Evolutionary conservation across 2,113 vertebrate genomes (phyloP).

Genomic region (Casuarius casuarius): DNA sequence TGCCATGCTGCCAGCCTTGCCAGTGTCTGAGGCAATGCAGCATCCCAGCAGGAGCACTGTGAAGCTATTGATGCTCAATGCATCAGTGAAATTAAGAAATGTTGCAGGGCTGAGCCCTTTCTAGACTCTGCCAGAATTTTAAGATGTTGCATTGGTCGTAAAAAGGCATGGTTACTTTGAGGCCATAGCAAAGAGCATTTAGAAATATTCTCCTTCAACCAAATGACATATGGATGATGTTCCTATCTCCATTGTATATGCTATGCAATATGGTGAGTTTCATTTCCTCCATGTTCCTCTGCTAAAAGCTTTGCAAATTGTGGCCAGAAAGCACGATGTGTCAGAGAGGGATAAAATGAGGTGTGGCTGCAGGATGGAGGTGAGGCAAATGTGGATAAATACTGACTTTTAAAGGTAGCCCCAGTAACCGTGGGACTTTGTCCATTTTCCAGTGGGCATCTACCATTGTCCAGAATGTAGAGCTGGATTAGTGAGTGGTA

Average conservation of each 20-base stretch:
- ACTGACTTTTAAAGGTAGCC: not conserved
- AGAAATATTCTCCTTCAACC: not conserved
- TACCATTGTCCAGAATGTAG: not conserved
- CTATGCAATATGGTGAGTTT: not conserved
- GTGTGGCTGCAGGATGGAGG: not conserved
- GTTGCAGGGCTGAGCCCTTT: not conserved
- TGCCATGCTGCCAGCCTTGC: not conserved
- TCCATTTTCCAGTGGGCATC: not conserved
- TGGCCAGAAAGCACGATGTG: not conserved
- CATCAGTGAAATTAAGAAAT: not conserved
- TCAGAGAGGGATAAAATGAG: not conserved
- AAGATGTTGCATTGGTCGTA: not conserved
- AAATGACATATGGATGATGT: not conserved
- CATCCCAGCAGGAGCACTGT: not conserved
- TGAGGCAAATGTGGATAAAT: not conserved
- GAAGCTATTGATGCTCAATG: not conserved
- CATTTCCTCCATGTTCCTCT: not conserved
- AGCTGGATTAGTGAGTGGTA: not conserved
- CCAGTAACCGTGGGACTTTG: not conserved
- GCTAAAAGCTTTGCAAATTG: not conserved
- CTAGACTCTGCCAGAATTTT: not conserved
- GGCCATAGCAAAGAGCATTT: not conserved
- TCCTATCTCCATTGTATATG: not conserved
- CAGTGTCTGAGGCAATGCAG: not conserved
- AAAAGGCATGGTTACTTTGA: accelerated